Base-by-base conservation (phyloP, 1,140 invertebrate species). In the Danaus plexippus region DNA sequence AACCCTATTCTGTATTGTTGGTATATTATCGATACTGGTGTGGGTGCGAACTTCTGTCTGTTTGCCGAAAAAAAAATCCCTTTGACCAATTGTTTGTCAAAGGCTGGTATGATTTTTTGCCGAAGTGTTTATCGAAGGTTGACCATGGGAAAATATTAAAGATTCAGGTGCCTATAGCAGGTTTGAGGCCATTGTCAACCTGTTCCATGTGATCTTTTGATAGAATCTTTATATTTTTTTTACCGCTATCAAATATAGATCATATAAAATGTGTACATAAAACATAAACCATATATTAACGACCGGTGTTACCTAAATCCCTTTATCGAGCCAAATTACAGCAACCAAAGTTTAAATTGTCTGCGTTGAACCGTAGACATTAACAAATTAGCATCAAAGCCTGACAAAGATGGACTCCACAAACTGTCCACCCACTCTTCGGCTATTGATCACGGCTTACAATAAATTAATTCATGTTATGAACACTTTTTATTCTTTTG, bases 401-500 rank as follows among this genome's bases (percentile, higher is more conserved):
- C 69, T 87, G 77, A 87, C 81, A 87, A 87, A 87, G 81, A 85
- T 85, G 81, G 81, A 85, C 83, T 84, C 78, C 69, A 78, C 69
- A 77, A 82, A 77, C 76, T 85, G 81, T 85, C 81, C 84, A 82
- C 84, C 81, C 84, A 87, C 84, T 81, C 76, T 63, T 55, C 54
- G 60, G 57, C 79, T 81, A 84, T 85, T 83, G 74, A 86, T 83
- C 75, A 75, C 69, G 69, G 63, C 67, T 77, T 58, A 80, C 73
- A 80, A 82, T 83, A 87, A 85, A 87, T 87, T 85, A 84, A 87
- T 78, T 79, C 81, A 74, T 80, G 77, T 83, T 83, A 85, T 82
- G 71, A 85, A 77, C 80, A 71, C 79, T 83, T 80, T 79, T 83
- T 79, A 80, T 73, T 56, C 69, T 57, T 83, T 84, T 86, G 77